These are phyloP conservation scores for Allobates femoralis DNA, from an alignment of 2,797 vertebrate genomes.

Conservation along the genomic window DNA sequence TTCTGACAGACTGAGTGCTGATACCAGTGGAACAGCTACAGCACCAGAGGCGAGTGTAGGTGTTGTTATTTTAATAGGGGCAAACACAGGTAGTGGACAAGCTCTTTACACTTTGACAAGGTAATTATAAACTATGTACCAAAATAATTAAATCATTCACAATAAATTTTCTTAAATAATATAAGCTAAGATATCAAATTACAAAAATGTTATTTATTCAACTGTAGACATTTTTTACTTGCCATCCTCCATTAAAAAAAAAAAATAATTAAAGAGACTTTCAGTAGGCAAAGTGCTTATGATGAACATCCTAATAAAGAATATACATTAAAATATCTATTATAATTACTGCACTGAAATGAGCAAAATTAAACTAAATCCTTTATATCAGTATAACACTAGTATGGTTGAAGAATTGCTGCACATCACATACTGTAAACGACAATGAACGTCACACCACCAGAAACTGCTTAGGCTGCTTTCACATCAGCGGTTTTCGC, in stretches of 20 bases:
- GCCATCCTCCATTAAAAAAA: background rate
- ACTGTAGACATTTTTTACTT: constrained; percentile 13
- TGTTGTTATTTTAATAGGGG: too few species aligned
- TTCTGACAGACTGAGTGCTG: too few species aligned
- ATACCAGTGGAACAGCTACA: too few species aligned
- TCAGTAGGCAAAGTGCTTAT: background rate
- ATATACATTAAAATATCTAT: background rate
- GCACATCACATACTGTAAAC: background rate
- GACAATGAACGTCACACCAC: background rate
- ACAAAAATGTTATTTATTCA: constrained; percentile 14
- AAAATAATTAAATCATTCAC: background rate
- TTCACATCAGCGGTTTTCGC: too few species aligned
- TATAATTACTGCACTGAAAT: background rate
- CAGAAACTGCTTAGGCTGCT: background rate
- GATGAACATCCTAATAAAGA: background rate
- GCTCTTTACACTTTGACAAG: too few species aligned
- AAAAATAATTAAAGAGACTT: too few species aligned
- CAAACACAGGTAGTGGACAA: too few species aligned
- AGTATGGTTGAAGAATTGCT: background rate
- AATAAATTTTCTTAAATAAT: background rate
- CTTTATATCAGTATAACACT: background rate
- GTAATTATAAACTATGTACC: background rate
- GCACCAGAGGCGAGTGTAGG: too few species aligned
- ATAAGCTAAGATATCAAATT: background rate
- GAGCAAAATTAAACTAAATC: background rate